phyloP scores from a whole-genome alignment of 1,140 invertebrate genomes.

The Tribolium castaneum region DNA sequence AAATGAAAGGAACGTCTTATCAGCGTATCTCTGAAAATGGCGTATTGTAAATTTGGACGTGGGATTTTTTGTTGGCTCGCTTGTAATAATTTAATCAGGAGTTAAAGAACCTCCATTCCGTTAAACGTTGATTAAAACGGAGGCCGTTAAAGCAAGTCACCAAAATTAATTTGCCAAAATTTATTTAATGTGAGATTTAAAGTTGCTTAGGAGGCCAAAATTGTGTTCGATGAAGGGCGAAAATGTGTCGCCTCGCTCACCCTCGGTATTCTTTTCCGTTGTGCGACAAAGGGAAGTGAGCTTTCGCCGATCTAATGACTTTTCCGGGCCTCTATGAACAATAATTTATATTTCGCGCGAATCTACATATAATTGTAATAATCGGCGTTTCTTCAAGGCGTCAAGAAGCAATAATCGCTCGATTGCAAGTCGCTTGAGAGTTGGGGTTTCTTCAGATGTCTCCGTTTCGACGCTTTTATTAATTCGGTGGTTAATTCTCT shows the following conservation, averaged over 20 bases:
- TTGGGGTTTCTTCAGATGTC: not conserved
- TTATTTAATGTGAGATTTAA: constrained; percentile 27
- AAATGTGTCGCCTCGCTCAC: constrained; percentile 12
- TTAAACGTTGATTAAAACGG: constrained; percentile 26
- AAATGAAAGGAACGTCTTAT: not conserved
- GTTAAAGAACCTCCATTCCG: constrained; percentile 10
- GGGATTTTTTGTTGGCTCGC: not conserved
- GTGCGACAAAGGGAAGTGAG: constrained; percentile 18
- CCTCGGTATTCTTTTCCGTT: constrained; percentile 18
- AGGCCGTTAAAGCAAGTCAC: constrained; percentile 15
- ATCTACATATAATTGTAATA: constrained; percentile 27
- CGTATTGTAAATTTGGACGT: not conserved
- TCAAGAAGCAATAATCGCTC: constrained; percentile 18
- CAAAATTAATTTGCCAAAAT: constrained; percentile 32
- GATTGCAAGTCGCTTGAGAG: not conserved
- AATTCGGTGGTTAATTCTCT: not conserved
- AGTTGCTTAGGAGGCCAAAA: constrained; percentile 24
- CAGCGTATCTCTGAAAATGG: too few relatives aligned
- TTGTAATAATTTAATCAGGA: constrained; percentile 19
- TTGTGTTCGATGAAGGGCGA: constrained; percentile 31
- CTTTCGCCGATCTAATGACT: constrained; percentile 19
- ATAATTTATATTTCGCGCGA: constrained; percentile 23
- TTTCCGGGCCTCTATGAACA: constrained; percentile 23
- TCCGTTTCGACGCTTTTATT: not conserved
- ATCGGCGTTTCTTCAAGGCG: not conserved